A percentile compares a stretch with the other conserved stretches of the same genome.
Conservation (phyloP, 1,140 invertebrate species). For the Vanessa atalanta region DNA sequence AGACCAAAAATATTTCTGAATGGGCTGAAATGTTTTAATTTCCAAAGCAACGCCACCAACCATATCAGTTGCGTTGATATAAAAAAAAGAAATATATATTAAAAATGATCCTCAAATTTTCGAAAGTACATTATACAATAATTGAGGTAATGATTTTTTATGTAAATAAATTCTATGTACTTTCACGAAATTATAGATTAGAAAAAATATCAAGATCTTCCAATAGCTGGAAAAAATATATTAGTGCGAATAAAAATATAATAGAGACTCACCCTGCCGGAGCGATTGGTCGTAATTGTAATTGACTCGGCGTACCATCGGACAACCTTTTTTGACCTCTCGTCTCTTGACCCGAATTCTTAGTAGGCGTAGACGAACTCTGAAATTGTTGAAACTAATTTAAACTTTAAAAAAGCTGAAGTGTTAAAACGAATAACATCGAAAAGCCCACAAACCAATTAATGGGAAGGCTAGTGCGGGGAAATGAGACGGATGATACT, state of each 20-base stretch:
- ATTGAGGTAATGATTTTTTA: background rate
- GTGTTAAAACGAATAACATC: conserved; percentile 10
- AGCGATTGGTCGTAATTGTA: conserved; percentile 70
- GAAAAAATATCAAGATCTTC: conserved; percentile 14
- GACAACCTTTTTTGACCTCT: conserved; percentile 72
- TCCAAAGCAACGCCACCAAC: background rate
- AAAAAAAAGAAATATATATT: conserved; percentile 16
- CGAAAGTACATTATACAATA: too few species aligned
- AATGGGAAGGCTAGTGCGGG: conserved; percentile 24
- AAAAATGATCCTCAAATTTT: background rate
- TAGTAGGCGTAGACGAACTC: conserved; percentile 62
- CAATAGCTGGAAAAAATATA: conserved; percentile 17
- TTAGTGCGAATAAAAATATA: background rate
- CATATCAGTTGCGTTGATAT: background rate
- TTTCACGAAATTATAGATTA: background rate
- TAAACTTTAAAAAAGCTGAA: background rate
- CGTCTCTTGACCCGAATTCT: conserved; percentile 61
- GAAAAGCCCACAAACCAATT: conserved; percentile 36
- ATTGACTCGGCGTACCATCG: conserved; percentile 70
- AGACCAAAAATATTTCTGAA: background rate
- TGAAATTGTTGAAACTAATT: conserved; percentile 44
- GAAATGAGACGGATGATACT: conserved; percentile 14
- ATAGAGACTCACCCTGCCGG: conserved; percentile 67
- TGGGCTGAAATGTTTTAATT: background rate
- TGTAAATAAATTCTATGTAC: background rate